Evolutionary conservation across 2,797 vertebrate genomes (phyloP).

Genomic region (Characodon lateralis): DNA sequence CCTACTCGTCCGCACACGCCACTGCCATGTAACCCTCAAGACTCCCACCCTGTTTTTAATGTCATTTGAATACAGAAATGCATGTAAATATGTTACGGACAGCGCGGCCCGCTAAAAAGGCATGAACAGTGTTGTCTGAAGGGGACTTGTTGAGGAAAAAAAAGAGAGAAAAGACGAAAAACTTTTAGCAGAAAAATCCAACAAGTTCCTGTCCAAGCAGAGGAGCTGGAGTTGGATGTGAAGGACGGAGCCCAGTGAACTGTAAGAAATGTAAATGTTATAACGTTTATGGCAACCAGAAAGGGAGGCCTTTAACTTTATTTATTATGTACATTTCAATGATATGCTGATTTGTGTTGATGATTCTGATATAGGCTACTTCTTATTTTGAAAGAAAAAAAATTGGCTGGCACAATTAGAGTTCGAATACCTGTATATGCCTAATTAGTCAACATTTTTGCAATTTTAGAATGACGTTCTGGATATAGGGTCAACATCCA

Average conservation of each 20-base stretch:
- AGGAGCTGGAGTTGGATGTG: slow-evolving; percentile 75
- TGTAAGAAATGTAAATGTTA: slow-evolving; percentile 93
- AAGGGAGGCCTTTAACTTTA: slow-evolving; percentile 90
- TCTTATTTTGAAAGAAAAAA: slow-evolving; percentile 66
- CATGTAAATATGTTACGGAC: slow-evolving; percentile 84
- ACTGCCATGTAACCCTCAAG: slow-evolving; percentile 91
- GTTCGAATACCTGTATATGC: slow-evolving; percentile 77
- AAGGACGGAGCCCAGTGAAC: slow-evolving; percentile 84
- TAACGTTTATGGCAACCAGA: slow-evolving; percentile 87
- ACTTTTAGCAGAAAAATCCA: slow-evolving; percentile 72
- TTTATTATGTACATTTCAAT: slow-evolving; percentile 90
- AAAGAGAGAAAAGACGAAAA: slow-evolving; percentile 33
- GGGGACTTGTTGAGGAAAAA: slow-evolving; percentile 73
- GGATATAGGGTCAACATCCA: slow-evolving; percentile 67
- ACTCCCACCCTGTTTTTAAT: slow-evolving; percentile 71
- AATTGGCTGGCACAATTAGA: slow-evolving; percentile 87
- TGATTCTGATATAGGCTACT: slow-evolving; percentile 60
- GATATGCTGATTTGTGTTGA: slow-evolving; percentile 79
- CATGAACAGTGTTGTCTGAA: slow-evolving; percentile 71
- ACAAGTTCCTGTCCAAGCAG: slow-evolving; percentile 75
- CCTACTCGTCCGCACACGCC: slow-evolving; percentile 95
- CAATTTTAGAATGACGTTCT: slow-evolving; percentile 47
- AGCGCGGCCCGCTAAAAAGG: slow-evolving; percentile 63
- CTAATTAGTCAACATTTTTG: slow-evolving; percentile 50
- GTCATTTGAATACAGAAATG: slow-evolving; percentile 85